Conservation (phyloP, 2,113 vertebrate species). For the Syngnathus floridae region DNA sequence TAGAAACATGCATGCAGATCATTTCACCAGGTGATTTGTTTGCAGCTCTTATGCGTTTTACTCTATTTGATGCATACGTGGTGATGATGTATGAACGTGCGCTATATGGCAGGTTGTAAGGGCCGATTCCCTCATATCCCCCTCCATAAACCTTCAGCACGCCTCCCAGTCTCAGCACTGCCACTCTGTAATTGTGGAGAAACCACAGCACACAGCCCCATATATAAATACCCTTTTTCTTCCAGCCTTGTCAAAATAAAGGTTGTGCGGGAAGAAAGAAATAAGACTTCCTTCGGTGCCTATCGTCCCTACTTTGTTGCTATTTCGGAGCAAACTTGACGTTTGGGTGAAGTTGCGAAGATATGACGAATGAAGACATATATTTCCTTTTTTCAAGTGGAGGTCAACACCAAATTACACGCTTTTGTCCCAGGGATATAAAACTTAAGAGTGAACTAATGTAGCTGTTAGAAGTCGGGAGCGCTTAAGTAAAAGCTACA, state of each 20-base stretch:
- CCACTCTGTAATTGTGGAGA: constrained; percentile 76
- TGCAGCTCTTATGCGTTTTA: background rate
- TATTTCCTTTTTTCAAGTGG: constrained; percentile 14
- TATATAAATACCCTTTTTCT: constrained; percentile 75
- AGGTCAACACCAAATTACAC: constrained; percentile 22
- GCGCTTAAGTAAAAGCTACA: background rate
- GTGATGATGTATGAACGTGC: constrained; percentile 10
- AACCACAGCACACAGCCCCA: constrained; percentile 73
- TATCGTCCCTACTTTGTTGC: constrained; percentile 50
- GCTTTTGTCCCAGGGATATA: constrained; percentile 4
- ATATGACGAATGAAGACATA: constrained; percentile 33
- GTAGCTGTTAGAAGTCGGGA: constrained; percentile 14
- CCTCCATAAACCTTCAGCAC: constrained; percentile 64
- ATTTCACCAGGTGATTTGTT: constrained; percentile 1
- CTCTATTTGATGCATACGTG: background rate
- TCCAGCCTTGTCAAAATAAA: constrained; percentile 75
- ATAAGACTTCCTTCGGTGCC: constrained; percentile 48
- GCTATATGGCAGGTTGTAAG: constrained; percentile 45
- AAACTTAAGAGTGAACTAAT: constrained; percentile 23
- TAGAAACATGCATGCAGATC: constrained; percentile 15
- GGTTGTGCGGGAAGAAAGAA: constrained; percentile 61
- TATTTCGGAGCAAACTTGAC: constrained; percentile 59
- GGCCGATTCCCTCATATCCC: constrained; percentile 58
- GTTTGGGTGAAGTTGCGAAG: constrained; percentile 45
- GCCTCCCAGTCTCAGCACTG: constrained; percentile 69